These are phyloP conservation scores for Sepioteuthis lessoniana DNA, from an alignment of 2,888 invertebrate species.

Conservation along the genomic window DNA sequence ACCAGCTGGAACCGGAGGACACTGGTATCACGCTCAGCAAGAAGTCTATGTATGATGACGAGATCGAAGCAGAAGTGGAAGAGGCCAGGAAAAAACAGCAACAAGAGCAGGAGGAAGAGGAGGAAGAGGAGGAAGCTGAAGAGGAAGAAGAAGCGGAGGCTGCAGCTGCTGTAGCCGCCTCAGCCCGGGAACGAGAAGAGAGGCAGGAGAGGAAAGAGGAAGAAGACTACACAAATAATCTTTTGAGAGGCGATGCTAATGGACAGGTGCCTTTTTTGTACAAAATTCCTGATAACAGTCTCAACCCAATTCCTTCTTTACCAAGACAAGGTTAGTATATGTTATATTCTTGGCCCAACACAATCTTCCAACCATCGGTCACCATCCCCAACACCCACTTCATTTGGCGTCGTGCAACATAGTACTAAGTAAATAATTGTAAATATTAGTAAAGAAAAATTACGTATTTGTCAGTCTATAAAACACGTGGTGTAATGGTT, in stretches of 20 bases:
- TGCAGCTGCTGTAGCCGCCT: neutral
- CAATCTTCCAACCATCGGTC: too few relatives aligned
- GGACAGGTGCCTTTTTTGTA: neutral
- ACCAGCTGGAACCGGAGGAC: neutral
- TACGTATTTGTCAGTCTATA: too few relatives aligned
- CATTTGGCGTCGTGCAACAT: too few relatives aligned
- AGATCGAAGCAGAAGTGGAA: neutral
- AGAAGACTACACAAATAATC: neutral
- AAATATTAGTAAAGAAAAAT: too few relatives aligned
- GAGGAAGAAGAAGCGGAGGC: neutral
- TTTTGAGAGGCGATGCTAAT: neutral
- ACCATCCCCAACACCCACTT: too few relatives aligned
- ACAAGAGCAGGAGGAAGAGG: too few relatives aligned
- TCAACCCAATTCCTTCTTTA: neutral
- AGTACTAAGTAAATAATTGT: too few relatives aligned
- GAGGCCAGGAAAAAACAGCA: neutral
- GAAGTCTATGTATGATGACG: neutral
- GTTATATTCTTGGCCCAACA: neutral
- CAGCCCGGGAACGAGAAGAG: neutral
- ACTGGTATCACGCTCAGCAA: neutral
- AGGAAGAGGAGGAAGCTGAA: neutral
- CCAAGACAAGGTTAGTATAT: neutral
- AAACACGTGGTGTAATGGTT: too few relatives aligned
- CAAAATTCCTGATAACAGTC: constrained; percentile 14
- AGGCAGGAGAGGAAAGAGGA: neutral